Conservation (phyloP, 1,140 invertebrate genomes). For the Orchestia grillus region DNA sequence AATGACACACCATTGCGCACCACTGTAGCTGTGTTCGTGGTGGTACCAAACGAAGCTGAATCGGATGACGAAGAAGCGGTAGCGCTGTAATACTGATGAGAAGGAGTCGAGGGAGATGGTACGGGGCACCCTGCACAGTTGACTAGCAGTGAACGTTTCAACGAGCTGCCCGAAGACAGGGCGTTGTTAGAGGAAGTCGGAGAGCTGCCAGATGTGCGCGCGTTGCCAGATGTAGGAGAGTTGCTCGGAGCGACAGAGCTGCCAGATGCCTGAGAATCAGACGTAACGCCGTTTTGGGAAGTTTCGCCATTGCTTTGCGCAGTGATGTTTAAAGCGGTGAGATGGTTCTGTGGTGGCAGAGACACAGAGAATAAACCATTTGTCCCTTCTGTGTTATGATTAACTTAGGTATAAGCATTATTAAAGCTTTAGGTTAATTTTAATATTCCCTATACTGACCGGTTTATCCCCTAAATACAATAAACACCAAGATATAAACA, state of each 20-base stretch:
- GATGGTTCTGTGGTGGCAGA: background rate
- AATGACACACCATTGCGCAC: background rate
- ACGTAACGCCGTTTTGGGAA: background rate
- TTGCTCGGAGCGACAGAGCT: background rate
- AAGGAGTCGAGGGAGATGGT: background rate
- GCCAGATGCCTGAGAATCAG: background rate
- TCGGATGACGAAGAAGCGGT: background rate
- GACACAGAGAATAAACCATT: background rate
- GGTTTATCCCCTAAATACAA: too few relatives aligned
- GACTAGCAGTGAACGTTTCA: slow-evolving; percentile 21
- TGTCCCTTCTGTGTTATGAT: background rate
- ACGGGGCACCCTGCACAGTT: slow-evolving; percentile 7
- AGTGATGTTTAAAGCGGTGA: background rate
- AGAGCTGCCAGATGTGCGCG: background rate
- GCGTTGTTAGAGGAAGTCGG: background rate
- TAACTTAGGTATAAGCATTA: too few relatives aligned
- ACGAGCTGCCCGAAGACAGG: background rate
- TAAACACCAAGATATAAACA: too few relatives aligned
- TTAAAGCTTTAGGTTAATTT: too few relatives aligned
- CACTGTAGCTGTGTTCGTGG: background rate
- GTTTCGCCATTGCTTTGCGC: background rate
- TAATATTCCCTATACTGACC: too few relatives aligned
- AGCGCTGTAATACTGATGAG: slow-evolving; percentile 23
- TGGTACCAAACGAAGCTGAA: background rate
- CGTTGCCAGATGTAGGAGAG: background rate